Percentiles rank a stretch among this genome's conserved stretches.
phyloP scores from a whole-genome alignment of 1,140 invertebrate genomes.

The Macrocentrus cingulum region DNA sequence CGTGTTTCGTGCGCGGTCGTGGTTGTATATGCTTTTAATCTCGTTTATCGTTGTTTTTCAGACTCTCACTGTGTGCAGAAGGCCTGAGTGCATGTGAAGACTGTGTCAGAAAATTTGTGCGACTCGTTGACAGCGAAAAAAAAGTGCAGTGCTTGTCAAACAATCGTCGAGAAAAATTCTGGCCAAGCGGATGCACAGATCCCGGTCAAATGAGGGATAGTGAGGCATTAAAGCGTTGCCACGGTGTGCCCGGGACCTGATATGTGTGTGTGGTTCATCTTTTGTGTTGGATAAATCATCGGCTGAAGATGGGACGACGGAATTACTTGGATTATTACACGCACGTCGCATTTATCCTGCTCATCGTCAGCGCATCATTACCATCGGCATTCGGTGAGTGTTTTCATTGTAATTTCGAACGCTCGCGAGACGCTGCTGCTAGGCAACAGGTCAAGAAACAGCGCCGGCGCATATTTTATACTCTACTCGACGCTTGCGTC shows the following conservation, averaged over 20 bases:
- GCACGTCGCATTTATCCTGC: background rate
- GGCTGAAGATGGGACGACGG: conserved; percentile 19
- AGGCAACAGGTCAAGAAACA: conserved; percentile 45
- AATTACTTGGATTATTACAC: conserved; percentile 25
- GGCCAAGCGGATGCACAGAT: background rate
- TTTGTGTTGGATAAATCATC: conserved; percentile 36
- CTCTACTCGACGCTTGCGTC: conserved; percentile 3
- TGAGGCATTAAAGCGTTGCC: conserved; percentile 34
- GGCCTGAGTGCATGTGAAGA: conserved; percentile 36
- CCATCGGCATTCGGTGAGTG: conserved; percentile 19
- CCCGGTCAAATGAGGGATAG: conserved; percentile 46
- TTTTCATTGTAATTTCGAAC: background rate
- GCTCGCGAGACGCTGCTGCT: conserved; percentile 31
- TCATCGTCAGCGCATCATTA: background rate
- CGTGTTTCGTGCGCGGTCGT: conserved; percentile 57
- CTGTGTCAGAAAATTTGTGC: conserved; percentile 14
- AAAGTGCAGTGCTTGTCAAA: background rate
- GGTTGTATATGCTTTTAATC: conserved; percentile 40
- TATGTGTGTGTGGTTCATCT: conserved; percentile 47
- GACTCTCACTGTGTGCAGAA: conserved; percentile 1
- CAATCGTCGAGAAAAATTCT: background rate
- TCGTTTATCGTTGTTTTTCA: conserved; percentile 36
- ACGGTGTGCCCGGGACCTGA: conserved; percentile 47
- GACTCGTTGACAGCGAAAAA: background rate
- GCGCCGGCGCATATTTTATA: conserved; percentile 46